These are phyloP conservation scores for Pammene aurita DNA, from an alignment of 2,888 invertebrate genomes.

Conservation along the genomic window DNA sequence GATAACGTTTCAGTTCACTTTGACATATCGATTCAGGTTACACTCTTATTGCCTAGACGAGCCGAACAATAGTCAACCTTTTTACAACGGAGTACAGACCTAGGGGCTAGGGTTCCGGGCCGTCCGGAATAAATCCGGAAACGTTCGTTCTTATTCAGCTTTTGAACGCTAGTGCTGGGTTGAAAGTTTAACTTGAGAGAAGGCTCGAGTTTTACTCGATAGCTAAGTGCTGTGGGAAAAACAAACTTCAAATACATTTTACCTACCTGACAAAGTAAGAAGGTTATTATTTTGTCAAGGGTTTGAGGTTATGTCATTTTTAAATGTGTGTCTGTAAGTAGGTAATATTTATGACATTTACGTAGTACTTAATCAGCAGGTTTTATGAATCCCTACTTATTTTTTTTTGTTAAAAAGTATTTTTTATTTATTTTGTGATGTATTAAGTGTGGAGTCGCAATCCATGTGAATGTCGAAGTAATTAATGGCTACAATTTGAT, in stretches of 20 bases:
- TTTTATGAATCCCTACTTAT: too few relatives aligned
- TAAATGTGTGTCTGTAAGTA: too few relatives aligned
- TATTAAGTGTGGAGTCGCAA: too few relatives aligned
- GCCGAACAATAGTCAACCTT: conserved; percentile 19
- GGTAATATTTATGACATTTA: too few relatives aligned
- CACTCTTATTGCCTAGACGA: background rate
- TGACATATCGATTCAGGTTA: conserved; percentile 25
- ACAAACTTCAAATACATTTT: background rate
- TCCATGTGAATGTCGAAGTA: background rate
- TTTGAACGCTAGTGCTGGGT: conserved; percentile 6
- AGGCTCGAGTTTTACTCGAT: too few relatives aligned
- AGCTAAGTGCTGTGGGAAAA: too few relatives aligned
- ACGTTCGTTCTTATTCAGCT: conserved; percentile 6
- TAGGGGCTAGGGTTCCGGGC: background rate
- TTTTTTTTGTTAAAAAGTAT: too few relatives aligned
- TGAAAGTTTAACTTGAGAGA: background rate
- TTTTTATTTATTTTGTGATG: too few relatives aligned
- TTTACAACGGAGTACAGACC: background rate
- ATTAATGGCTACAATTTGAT: background rate
- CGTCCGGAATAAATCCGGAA: background rate
- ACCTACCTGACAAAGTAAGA: background rate
- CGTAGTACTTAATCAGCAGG: too few relatives aligned
- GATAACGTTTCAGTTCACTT: conserved; percentile 27
- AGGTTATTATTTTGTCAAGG: background rate
- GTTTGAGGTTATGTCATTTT: too few relatives aligned